These are phyloP conservation scores for Hypsopygia costalis DNA, from an alignment of 2,888 invertebrate species.

Conservation along the genomic window DNA sequence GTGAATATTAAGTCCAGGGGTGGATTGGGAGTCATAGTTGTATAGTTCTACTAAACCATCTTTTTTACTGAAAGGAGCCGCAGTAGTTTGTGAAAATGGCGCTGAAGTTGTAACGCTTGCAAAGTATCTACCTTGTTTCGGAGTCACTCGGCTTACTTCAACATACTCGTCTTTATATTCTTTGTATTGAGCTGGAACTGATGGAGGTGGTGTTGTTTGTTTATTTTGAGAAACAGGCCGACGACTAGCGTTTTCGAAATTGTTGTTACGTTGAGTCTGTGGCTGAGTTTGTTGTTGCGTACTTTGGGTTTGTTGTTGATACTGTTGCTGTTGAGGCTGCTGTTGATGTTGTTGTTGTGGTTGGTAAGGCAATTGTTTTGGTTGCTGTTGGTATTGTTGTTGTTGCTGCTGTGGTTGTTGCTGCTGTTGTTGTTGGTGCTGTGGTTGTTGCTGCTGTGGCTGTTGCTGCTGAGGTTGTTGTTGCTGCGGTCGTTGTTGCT, in stretches of 20 bases:
- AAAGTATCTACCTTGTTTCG: constrained; percentile 54
- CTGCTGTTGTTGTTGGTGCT: neutral
- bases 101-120: constrained; percentile 45
- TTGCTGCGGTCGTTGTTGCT: no score
- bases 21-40: constrained; percentile 67
- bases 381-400: constrained; percentile 6
- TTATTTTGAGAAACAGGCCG: constrained; percentile 36
- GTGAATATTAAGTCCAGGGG: constrained; percentile 47
- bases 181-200: constrained; percentile 59
- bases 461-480: constrained; percentile 7
- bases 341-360: constrained; percentile 8
- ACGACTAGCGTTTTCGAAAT: constrained; percentile 33
- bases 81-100: constrained; percentile 44
- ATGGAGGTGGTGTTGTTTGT: constrained; percentile 37
- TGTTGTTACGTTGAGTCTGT: constrained; percentile 14
- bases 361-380: constrained; percentile 6
- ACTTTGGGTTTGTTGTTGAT: constrained; percentile 5
- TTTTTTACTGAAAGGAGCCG: constrained; percentile 55
- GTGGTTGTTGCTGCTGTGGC: constrained; percentile 25
- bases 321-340: constrained; percentile 10
- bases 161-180: constrained; percentile 69
- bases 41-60: constrained; percentile 66
- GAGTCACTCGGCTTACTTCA: constrained; percentile 66
- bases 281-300: constrained; percentile 8
- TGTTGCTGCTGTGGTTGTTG: constrained; percentile 12